Percentiles rank a stretch among this genome's conserved stretches.
Evolutionary conservation across 1,140 invertebrate genomes (phyloP).

Genomic region (Diabrotica undecimpunctata): DNA sequence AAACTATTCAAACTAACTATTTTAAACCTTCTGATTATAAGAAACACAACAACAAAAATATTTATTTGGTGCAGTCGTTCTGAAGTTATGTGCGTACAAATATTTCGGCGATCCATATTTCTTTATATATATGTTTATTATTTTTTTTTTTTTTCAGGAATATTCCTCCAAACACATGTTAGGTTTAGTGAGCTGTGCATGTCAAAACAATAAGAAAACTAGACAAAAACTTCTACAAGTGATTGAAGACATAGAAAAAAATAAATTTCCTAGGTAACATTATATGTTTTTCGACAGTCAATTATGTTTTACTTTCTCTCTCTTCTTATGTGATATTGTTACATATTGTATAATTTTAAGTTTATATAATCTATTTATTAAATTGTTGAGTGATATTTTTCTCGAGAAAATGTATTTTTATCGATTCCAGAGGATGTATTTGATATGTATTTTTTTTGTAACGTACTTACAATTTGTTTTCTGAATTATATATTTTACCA

Average conservation of each 20-base stretch:
- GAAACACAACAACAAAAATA: too few relatives aligned
- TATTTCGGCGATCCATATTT: too few relatives aligned
- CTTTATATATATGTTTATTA: too few relatives aligned
- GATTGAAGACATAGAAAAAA: conserved; percentile 61
- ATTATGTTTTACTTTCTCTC: conserved; percentile 7
- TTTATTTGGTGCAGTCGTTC: too few relatives aligned
- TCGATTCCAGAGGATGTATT: background rate
- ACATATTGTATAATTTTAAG: conserved; percentile 4
- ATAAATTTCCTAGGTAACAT: conserved; percentile 27
- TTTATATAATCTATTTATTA: conserved; percentile 5
- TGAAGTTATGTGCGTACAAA: too few relatives aligned
- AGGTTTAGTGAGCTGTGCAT: conserved; percentile 79
- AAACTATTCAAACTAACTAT: too few relatives aligned
- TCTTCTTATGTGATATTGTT: conserved; percentile 20
- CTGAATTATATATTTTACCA: background rate
- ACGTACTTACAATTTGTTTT: background rate
- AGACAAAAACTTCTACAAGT: conserved; percentile 70
- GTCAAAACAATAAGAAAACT: conserved; percentile 83
- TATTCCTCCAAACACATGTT: conserved; percentile 86
- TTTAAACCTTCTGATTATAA: too few relatives aligned
- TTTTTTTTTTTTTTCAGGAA: conserved; percentile 55
- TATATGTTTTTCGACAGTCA: background rate
- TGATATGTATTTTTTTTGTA: background rate
- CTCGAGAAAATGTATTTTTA: background rate
- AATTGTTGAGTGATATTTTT: conserved; percentile 3